These are phyloP conservation scores for Drosophila colorata DNA, from an alignment of 2,888 invertebrate species.

Conservation along the genomic window DNA sequence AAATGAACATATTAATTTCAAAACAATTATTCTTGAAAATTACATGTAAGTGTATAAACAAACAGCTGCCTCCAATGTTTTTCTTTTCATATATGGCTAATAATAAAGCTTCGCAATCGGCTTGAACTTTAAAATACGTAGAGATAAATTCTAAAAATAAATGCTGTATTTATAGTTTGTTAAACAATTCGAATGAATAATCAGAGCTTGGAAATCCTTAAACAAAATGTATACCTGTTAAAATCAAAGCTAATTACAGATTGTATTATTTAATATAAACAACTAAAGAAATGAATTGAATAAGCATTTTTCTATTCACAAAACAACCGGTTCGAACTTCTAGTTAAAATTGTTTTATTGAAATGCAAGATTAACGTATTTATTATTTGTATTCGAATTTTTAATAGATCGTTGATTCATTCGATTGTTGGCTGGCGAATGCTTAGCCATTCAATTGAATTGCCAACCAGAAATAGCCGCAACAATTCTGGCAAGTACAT, in stretches of 20 bases:
- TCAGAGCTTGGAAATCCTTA: not conserved
- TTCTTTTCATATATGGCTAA: too few relatives aligned
- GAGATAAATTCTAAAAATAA: not conserved
- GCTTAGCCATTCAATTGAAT: not conserved
- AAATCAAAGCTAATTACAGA: not conserved
- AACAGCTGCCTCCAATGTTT: too few relatives aligned
- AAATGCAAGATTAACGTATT: not conserved
- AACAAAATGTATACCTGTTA: too few relatives aligned
- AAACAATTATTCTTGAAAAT: too few relatives aligned
- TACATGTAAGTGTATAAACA: too few relatives aligned
- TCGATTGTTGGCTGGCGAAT: not conserved
- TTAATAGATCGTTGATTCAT: constrained; percentile 16
- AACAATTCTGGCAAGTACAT: constrained; percentile 27
- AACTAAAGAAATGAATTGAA: not conserved
- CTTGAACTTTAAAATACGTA: not conserved
- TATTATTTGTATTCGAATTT: not conserved
- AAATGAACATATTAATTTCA: too few relatives aligned
- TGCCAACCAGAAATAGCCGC: constrained; percentile 15
- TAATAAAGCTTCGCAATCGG: too few relatives aligned
- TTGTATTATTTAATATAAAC: not conserved
- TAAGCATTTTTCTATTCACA: not conserved
- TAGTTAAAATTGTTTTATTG: not conserved
- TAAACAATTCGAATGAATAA: not conserved
- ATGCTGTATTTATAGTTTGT: not conserved
- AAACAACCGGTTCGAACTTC: not conserved